These are phyloP conservation scores for Corvus moneduloides DNA, from an alignment of 2,113 vertebrate genomes.

Conservation along the genomic window DNA sequence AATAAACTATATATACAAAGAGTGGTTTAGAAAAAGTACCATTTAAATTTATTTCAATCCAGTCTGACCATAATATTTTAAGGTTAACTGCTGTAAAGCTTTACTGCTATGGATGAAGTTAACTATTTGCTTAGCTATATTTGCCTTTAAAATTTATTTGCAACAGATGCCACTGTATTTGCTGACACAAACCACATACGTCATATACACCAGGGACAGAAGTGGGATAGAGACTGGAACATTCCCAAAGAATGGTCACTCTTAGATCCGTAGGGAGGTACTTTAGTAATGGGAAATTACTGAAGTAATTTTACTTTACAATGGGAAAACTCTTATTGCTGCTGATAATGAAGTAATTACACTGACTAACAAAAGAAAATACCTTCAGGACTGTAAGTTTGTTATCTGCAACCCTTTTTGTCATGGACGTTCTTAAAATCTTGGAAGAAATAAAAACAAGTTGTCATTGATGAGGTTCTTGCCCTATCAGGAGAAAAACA, in stretches of 20 bases:
- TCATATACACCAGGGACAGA: not conserved
- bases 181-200: not conserved
- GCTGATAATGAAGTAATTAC: not conserved
- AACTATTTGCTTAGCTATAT: not conserved
- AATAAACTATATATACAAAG: conserved; percentile 36
- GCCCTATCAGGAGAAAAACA: not conserved
- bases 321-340: not conserved
- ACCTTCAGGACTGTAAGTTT: not conserved
- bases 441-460: not conserved
- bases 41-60: not conserved
- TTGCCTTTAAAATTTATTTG: not conserved
- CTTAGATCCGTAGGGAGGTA: not conserved
- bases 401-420: conserved; percentile 3
- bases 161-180: not conserved
- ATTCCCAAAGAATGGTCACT: not conserved
- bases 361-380: not conserved
- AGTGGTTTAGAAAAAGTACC: conserved; percentile 16
- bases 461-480: not conserved
- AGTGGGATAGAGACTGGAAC: not conserved
- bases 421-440: not conserved
- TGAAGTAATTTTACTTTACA: not conserved
- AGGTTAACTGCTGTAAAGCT: not conserved
- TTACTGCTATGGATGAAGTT: not conserved
- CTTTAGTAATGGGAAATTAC: not conserved
- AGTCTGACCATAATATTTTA: not conserved